Evolutionary conservation across 2,888 invertebrate species (phyloP), one percentile per base, ranked within the genome.

Genomic region (Meghimatium bilineatum): DNA sequence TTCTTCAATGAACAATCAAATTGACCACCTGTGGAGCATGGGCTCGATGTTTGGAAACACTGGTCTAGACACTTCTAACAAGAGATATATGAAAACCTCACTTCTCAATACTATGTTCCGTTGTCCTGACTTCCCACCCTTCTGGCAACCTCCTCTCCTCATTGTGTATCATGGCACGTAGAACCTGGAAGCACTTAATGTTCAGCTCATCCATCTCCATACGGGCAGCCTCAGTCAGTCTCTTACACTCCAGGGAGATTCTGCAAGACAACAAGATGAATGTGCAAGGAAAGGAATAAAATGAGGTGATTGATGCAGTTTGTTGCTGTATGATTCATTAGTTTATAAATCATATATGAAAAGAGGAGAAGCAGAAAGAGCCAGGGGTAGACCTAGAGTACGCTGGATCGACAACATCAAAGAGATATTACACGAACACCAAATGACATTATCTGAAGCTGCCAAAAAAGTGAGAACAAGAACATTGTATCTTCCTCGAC

Each of bases 161-260:
- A 84, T 93, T 93, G 88, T 93, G 93, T 32, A 93, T 91, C 49
- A 93, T 89, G 1, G 92, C 93, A 10, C 93, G 86, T 10, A 93
- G 88, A 17, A 93, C 89, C 87, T 93, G 93, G 77, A 93, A 87
- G 87, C 93, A 92, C 79, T 93, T 93, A 71, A 93, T 91, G 88
- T 93, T 93, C 63, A 93, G 87, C 32, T 92, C 92, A 82, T 93
- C 93, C 90, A 93, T 91, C 82, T 93, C 93, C 67, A 91, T 87
- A 8, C 92, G 88, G 14, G 91, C 91, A 20, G 88, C 85, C 78
- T 92, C 92, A 14, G 89, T 89, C 77, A 91, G 85, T 63, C 91
- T 83, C 78, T 90, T 90, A 60, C 88, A 83, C 72, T 89, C 89
- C 78, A 89, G 87, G 3, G 90, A 90, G 66, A 92, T 91, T 36